These are phyloP conservation scores for Calephelis virginiensis DNA, from an alignment of 1,140 invertebrate species.

Conservation along the genomic window DNA sequence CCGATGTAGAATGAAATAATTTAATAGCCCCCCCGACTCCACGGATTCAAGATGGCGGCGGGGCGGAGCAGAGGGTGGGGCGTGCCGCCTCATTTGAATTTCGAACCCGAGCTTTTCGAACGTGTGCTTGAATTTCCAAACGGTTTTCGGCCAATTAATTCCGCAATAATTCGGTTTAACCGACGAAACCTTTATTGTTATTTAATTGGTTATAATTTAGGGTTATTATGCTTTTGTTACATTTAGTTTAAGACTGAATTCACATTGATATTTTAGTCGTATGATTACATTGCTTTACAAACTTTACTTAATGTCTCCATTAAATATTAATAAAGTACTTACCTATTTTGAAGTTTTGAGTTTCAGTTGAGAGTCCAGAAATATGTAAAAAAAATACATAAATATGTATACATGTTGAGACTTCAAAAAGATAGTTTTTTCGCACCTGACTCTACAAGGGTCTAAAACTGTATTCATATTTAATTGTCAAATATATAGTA, in stretches of 20 bases:
- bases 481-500: too few species aligned
- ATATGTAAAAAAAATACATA: too few species aligned
- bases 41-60: conserved; percentile 68
- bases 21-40: conserved; percentile 65
- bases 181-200: conserved; percentile 53
- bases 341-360: too few species aligned
- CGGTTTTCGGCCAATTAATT: conserved; percentile 75
- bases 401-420: too few species aligned
- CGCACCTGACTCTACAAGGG: too few species aligned
- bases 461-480: too few species aligned
- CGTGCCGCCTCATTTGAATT: conserved; percentile 76
- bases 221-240: conserved; percentile 22
- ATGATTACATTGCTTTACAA: too few species aligned
- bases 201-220: conserved; percentile 54
- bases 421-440: too few species aligned
- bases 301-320: too few species aligned
- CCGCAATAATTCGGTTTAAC: conserved; percentile 65
- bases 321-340: too few species aligned
- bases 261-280: background rate
- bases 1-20: conserved; percentile 76
- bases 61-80: conserved; percentile 68
- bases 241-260: background rate
- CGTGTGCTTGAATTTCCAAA: conserved; percentile 67
- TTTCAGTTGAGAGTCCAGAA: too few species aligned
- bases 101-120: conserved; percentile 72